phyloP scores from a whole-genome alignment of 2,797 vertebrate genomes.

The Pampus argenteus region DNA sequence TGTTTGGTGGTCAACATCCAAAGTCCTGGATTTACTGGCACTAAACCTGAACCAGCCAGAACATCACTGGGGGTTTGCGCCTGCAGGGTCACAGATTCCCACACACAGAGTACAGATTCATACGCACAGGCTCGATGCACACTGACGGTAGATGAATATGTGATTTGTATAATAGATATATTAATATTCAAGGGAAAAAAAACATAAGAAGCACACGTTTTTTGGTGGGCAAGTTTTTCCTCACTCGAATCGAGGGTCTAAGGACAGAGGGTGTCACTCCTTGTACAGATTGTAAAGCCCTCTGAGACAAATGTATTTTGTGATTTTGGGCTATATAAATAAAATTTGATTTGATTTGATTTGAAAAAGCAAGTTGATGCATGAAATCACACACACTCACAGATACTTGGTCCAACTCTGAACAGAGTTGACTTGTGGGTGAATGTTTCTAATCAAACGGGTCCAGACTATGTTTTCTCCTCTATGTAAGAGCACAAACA shows the following conservation, averaged over 20 bases:
- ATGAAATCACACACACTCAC: neutral
- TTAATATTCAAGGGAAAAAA: neutral
- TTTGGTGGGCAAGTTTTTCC: too few relatives aligned
- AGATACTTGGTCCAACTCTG: neutral
- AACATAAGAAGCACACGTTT: neutral
- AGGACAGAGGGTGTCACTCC: too few relatives aligned
- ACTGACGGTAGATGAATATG: neutral
- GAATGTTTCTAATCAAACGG: conserved; percentile 45
- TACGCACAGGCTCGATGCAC: neutral
- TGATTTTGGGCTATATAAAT: too few relatives aligned
- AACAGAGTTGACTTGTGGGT: conserved; percentile 32
- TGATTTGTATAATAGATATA: neutral
- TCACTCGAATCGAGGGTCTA: too few relatives aligned
- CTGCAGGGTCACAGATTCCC: neutral
- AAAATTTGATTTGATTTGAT: too few relatives aligned
- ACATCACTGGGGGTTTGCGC: conserved; percentile 15
- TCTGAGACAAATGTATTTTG: too few relatives aligned
- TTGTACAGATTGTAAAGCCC: too few relatives aligned
- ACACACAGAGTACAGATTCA: conserved; percentile 5
- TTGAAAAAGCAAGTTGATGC: neutral
- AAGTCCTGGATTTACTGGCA: conserved; percentile 66
- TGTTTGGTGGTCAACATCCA: conserved; percentile 52
- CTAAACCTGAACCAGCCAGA: conserved; percentile 32
- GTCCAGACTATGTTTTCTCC: conserved; percentile 24
- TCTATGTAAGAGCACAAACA: neutral